Percentiles rank a stretch among this genome's conserved stretches.
Evolutionary conservation across 1,140 invertebrate genomes (phyloP).

Genomic region (Phortica variegata): DNA sequence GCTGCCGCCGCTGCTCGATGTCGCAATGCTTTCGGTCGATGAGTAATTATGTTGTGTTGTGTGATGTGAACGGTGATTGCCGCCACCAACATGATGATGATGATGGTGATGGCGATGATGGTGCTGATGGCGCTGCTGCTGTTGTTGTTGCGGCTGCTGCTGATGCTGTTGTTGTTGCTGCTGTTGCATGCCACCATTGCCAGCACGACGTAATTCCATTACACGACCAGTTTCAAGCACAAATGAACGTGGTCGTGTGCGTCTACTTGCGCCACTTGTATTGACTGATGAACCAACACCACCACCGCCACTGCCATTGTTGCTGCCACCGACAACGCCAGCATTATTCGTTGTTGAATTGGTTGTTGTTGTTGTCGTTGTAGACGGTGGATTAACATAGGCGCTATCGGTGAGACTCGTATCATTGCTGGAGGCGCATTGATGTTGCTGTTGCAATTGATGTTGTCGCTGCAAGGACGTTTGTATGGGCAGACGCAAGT

Average conservation of each 20-base stretch:
- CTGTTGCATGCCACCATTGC: slow-evolving; percentile 14
- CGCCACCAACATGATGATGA: slow-evolving; percentile 49
- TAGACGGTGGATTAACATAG: slow-evolving; percentile 53
- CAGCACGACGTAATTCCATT: slow-evolving; percentile 56
- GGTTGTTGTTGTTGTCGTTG: slow-evolving; percentile 18
- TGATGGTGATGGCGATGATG: neutral
- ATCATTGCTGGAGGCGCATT: slow-evolving; percentile 61
- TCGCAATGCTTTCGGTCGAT: slow-evolving; percentile 82
- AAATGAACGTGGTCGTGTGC: slow-evolving; percentile 46
- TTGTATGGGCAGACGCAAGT: slow-evolving; percentile 64
- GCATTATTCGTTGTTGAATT: slow-evolving; percentile 14
- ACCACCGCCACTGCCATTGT: neutral
- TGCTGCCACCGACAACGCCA: slow-evolving; percentile 1
- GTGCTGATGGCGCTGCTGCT: slow-evolving; percentile 13
- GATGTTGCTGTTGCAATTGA: slow-evolving; percentile 60
- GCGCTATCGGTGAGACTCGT: slow-evolving; percentile 61
- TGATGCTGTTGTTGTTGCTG: slow-evolving; percentile 19
- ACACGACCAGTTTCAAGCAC: slow-evolving; percentile 53
- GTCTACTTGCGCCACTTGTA: slow-evolving; percentile 12
- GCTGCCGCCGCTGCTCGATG: slow-evolving; percentile 78
- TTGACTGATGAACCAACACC: too few relatives aligned
- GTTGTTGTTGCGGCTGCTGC: slow-evolving; percentile 42
- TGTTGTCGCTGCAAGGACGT: slow-evolving; percentile 63
- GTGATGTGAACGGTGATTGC: slow-evolving; percentile 42
- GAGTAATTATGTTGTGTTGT: slow-evolving; percentile 66